These are phyloP conservation scores for Campylomormyrus tamandua DNA, from an alignment of 2,113 vertebrate genomes.

Conservation along the genomic window DNA sequence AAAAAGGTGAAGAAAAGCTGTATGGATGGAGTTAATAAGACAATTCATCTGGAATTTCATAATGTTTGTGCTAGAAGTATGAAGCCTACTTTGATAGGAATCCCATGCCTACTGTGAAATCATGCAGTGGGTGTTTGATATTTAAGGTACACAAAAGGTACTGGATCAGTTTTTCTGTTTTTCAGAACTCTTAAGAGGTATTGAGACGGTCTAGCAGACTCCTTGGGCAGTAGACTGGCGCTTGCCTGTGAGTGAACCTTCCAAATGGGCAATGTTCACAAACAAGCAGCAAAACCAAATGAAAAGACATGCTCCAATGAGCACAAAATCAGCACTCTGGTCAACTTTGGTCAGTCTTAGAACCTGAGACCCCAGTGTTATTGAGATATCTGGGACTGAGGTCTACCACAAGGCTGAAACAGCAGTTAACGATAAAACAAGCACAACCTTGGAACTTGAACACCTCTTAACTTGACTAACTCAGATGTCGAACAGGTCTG, in stretches of 20 bases:
- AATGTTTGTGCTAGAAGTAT: background rate
- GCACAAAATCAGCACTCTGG: background rate
- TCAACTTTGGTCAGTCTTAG: background rate
- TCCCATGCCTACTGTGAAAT: background rate
- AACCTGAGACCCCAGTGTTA: too few species aligned
- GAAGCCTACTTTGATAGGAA: background rate
- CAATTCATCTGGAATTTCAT: background rate
- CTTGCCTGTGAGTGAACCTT: background rate
- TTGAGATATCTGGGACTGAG: too few species aligned
- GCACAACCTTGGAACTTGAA: too few species aligned
- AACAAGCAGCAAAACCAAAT: background rate
- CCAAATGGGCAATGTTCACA: background rate
- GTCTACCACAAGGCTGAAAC: too few species aligned
- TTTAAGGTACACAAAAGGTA: background rate
- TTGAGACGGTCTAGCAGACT: background rate
- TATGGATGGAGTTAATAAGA: background rate
- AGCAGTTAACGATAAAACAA: too few species aligned
- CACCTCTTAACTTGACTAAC: too few species aligned
- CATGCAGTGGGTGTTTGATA: background rate
- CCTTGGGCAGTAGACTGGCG: background rate
- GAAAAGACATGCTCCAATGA: background rate
- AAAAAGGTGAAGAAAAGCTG: background rate
- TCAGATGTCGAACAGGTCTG: too few species aligned
- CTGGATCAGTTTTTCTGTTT: too few species aligned
- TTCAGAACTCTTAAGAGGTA: background rate